Conservation (phyloP, 2,888 invertebrate species). For the Agrochola lota region DNA sequence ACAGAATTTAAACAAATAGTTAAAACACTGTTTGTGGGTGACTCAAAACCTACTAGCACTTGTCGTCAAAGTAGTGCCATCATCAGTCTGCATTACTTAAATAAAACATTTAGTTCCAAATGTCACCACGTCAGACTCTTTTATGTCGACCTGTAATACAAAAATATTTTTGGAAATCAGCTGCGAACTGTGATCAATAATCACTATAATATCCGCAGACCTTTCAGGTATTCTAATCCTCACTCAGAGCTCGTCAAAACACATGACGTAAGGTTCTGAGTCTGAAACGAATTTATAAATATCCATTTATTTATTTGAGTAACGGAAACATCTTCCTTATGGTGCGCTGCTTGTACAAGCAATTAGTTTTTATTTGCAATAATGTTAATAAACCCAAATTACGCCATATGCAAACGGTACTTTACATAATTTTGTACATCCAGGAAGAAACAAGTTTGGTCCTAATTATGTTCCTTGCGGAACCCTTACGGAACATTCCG, state of each 20-base stretch:
- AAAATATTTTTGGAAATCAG: neutral
- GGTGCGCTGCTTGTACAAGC: slow-evolving; percentile 14
- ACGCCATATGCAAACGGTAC: slow-evolving; percentile 30
- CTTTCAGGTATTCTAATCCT: slow-evolving; percentile 22
- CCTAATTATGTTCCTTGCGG: slow-evolving; percentile 41
- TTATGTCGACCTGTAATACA: no score
- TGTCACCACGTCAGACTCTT: no score
- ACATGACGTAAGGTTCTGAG: slow-evolving; percentile 26
- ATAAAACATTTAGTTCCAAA: no score
- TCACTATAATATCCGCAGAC: neutral
- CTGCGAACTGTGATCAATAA: slow-evolving; percentile 5
- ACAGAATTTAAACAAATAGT: no score
- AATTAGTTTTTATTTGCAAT: slow-evolving; percentile 54
- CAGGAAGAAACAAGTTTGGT: slow-evolving; percentile 50
- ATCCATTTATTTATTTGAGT: slow-evolving; percentile 26
- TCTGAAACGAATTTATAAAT: slow-evolving; percentile 49
- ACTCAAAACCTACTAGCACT: no score
- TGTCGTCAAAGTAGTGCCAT: no score
- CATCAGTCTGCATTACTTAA: no score
- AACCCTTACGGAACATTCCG: slow-evolving; percentile 49
- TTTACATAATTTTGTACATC: slow-evolving; percentile 45
- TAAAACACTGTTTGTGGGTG: no score
- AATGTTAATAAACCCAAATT: slow-evolving; percentile 31
- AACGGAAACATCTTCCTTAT: slow-evolving; percentile 49
- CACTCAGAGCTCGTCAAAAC: slow-evolving; percentile 34